Base-by-base conservation (phyloP, 1,140 invertebrate species). In the Zaprionus kolodkinae region DNA sequence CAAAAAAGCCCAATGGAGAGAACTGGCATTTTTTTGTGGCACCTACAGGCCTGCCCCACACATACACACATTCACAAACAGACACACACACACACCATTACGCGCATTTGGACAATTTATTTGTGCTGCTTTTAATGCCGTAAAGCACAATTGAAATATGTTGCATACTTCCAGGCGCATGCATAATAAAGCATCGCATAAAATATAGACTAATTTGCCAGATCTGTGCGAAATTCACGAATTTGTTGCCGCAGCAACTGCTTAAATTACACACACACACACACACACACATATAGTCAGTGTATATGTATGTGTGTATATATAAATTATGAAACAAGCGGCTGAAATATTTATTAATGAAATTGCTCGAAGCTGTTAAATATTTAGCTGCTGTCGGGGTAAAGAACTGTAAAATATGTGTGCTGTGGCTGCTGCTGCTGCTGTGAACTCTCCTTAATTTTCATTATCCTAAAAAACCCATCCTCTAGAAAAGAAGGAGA, bases 271-370 rank as follows among this genome's bases (percentile, higher is more conserved):
- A 45, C 60, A 33, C 36, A 52, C 48, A 55, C 35, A 55, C 54
- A 45, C 60, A 33, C 36, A 52, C 48, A 55, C 35, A 40, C 27
- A 21, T 5, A 33, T 1, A 7, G 7, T 11, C 35, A 56, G 7
- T 17, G 59, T 3, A n/a, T 15, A 6, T 40, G 35, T 63, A 17
- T 45, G 57, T 63, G 64, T 48, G 35, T 27, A 12, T 36, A 57
- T 33, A 72, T 76, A 76, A 79, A 79, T 83, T 76, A 79, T 85
- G 77, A 60, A 86, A 50, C 43, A 30, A 74, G 21, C 36, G 38
- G n/a, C 43, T 73, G 45, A 87, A 87, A 80, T 77, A 87, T 87
- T 79, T 74, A 87, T 88, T 87, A 87, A 79, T 87, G 76, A 87
- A 87, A 87, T 88, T 74, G 69, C 73, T 79, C 55, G 60, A 55